Percentiles rank a stretch among this genome's conserved stretches.
Evolutionary conservation across 2,888 invertebrate genomes (phyloP).

Genomic region (Plebejus anna): DNA sequence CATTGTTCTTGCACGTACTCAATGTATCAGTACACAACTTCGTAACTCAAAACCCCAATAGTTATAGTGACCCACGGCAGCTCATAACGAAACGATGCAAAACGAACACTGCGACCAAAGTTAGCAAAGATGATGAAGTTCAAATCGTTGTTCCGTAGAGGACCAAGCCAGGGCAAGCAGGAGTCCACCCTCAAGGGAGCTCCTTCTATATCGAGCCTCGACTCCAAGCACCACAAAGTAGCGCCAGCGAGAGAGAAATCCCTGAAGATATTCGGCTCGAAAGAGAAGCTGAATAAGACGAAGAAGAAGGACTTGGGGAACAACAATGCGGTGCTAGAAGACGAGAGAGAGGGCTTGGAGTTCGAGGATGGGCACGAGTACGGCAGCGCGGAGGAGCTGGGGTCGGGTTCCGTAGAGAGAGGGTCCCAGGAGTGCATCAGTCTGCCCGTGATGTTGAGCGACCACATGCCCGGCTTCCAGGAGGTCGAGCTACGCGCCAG

Average conservation of each 20-base stretch:
- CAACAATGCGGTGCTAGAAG: conserved; percentile 73
- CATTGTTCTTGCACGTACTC: not conserved
- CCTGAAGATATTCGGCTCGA: conserved; percentile 75
- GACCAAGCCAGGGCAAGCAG: conserved; percentile 82
- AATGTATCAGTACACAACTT: not conserved
- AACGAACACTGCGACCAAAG: conserved; percentile 67
- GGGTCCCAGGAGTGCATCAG: conserved; percentile 74
- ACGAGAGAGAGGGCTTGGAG: conserved; percentile 66
- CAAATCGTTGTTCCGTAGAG: conserved; percentile 95
- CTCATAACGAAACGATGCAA: conserved; percentile 44
- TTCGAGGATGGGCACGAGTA: conserved; percentile 68
- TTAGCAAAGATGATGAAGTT: conserved; percentile 90
- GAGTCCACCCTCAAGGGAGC: conserved; percentile 79
- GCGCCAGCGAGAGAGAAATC: conserved; percentile 71
- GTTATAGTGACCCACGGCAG: conserved; percentile 32
- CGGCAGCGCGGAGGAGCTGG: conserved; percentile 71
- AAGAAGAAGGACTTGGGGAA: conserved; percentile 72
- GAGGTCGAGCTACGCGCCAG: conserved; percentile 70
- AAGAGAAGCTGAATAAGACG: conserved; percentile 75
- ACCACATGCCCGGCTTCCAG: conserved; percentile 73
- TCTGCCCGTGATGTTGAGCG: conserved; percentile 70
- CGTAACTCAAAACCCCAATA: not conserved
- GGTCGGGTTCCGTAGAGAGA: conserved; percentile 58
- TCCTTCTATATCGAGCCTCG: conserved; percentile 83
- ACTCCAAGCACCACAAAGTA: conserved; percentile 80